A percentile compares a stretch with the other conserved stretches of the same genome.
Evolutionary conservation across 2,113 vertebrate genomes (phyloP).

Genomic region (Holacanthus passer): DNA sequence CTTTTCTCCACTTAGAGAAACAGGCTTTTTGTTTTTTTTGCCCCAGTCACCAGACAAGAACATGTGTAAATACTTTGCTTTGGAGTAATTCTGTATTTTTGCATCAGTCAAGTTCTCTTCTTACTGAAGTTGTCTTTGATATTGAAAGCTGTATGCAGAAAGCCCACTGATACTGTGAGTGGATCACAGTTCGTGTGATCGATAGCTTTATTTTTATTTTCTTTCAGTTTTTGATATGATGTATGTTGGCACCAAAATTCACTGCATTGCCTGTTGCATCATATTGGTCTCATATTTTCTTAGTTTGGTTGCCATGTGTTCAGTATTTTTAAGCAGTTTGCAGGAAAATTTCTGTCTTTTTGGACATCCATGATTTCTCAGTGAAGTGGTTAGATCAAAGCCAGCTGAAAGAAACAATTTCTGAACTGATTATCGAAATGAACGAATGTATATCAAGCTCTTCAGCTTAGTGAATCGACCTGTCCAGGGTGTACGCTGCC

Average conservation of each 20-base stretch:
- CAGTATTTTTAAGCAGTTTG: slow-evolving; percentile 45
- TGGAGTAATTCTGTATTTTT: slow-evolving; percentile 91
- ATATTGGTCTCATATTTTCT: slow-evolving; percentile 29
- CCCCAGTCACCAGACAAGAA: slow-evolving; percentile 80
- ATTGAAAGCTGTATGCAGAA: slow-evolving; percentile 84
- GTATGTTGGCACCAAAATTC: slow-evolving; percentile 75
- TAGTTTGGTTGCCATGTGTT: slow-evolving; percentile 32
- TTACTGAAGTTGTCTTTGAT: slow-evolving; percentile 90
- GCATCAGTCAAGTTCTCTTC: slow-evolving; percentile 89
- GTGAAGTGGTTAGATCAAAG: slow-evolving; percentile 31
- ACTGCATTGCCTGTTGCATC: slow-evolving; percentile 43
- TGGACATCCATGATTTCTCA: slow-evolving; percentile 10
- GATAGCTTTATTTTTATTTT: slow-evolving; percentile 85
- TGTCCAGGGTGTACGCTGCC: too few relatives aligned
- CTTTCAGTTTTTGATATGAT: slow-evolving; percentile 82
- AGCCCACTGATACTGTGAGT: slow-evolving; percentile 92
- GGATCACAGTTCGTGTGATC: slow-evolving; percentile 83
- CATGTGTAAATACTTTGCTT: slow-evolving; percentile 88
- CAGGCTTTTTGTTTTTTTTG: slow-evolving; percentile 20
- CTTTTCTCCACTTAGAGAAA: slow-evolving; percentile 63
- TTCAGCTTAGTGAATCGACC: neutral
- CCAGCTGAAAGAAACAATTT: slow-evolving; percentile 26
- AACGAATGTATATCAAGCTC: slow-evolving; percentile 64
- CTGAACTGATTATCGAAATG: slow-evolving; percentile 31
- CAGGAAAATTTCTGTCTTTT: slow-evolving; percentile 4